phyloP scores from a whole-genome alignment of 2,113 vertebrate genomes.

The Colaptes auratus region DNA sequence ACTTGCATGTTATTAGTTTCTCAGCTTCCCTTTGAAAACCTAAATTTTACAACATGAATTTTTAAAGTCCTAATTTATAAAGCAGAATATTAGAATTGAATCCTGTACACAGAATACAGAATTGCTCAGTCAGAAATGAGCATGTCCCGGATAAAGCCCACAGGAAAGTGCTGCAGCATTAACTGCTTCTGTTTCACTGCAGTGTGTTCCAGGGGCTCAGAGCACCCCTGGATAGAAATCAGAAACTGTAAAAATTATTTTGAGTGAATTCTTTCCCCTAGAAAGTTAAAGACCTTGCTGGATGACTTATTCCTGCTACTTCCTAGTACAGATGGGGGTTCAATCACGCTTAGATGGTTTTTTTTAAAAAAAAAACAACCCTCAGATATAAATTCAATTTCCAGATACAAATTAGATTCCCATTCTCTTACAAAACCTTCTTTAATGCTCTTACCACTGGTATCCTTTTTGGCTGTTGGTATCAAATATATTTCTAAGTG shows the following conservation, averaged over 20 bases:
- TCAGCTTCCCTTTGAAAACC: background rate
- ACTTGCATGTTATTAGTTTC: background rate
- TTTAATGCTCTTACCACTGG: constrained; percentile 36
- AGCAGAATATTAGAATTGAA: background rate
- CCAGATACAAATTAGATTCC: constrained; percentile 56
- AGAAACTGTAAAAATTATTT: background rate
- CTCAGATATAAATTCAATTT: constrained; percentile 59
- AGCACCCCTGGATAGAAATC: background rate
- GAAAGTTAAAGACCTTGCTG: background rate
- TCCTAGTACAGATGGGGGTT: background rate
- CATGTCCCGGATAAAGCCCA: background rate
- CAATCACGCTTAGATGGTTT: constrained; percentile 1
- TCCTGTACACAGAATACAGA: background rate
- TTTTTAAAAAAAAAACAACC: background rate
- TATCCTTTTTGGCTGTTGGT: constrained; percentile 17
- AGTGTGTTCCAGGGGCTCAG: background rate
- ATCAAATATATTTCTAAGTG: constrained; percentile 31
- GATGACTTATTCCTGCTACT: background rate
- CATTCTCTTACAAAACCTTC: constrained; percentile 29
- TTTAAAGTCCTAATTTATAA: background rate
- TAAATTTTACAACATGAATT: background rate
- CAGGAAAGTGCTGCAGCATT: background rate
- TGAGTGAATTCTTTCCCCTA: background rate
- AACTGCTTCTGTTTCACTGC: background rate
- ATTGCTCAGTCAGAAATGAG: background rate